These are phyloP conservation scores for Sitta carolinensis DNA, from an alignment of 2,797 vertebrate species.

Conservation along the genomic window DNA sequence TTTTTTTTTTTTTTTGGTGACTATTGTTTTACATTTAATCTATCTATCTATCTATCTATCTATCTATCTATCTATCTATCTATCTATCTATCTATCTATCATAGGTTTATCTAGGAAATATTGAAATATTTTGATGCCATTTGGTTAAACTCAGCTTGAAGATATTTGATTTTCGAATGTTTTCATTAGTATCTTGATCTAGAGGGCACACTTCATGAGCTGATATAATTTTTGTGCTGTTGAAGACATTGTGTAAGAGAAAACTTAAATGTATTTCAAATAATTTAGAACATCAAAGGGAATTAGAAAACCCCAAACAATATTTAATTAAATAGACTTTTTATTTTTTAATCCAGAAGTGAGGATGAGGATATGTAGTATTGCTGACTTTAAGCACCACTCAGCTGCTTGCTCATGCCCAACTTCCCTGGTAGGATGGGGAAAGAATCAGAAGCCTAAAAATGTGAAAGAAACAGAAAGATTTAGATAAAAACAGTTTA, in stretches of 20 bases:
- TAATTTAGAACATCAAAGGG: neutral
- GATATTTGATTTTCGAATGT: neutral
- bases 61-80: too few relatives aligned
- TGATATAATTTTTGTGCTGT: neutral
- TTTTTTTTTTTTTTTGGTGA: neutral
- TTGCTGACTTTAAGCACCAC: neutral
- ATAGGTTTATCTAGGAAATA: neutral
- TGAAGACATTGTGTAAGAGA: neutral
- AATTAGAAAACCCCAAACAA: neutral
- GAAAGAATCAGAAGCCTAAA: neutral
- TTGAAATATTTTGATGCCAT: neutral
- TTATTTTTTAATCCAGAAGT: neutral
- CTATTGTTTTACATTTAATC: neutral
- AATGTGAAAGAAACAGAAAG: neutral
- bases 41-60: neutral
- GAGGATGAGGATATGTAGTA: neutral
- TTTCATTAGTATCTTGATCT: neutral
- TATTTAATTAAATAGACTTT: neutral
- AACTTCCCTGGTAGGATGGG: fast-evolving
- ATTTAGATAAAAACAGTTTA: neutral
- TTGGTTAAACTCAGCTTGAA: neutral
- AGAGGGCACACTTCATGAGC: neutral
- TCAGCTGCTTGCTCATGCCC: fast-evolving
- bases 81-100: neutral
- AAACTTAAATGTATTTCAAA: neutral